These are phyloP conservation scores for Julus scanicus DNA, from an alignment of 2,888 invertebrate species.

Conservation along the genomic window DNA sequence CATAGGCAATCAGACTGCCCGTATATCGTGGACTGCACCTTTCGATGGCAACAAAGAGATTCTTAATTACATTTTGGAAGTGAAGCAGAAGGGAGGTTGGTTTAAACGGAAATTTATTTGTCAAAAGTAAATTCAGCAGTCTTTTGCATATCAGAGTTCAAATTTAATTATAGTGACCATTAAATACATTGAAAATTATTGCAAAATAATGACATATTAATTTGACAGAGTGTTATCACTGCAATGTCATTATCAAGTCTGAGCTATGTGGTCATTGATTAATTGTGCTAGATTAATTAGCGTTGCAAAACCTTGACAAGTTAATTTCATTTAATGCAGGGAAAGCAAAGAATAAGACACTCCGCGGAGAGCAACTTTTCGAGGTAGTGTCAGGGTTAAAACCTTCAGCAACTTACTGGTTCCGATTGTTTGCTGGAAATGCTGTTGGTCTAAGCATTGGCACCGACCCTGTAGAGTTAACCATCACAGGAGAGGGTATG, in stretches of 20 bases:
- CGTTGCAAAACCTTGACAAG: too few relatives aligned
- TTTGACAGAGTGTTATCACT: too few relatives aligned
- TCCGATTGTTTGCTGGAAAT: constrained; percentile 54
- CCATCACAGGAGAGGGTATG: constrained; percentile 55
- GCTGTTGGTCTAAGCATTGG: constrained; percentile 48
- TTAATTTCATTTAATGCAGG: background rate
- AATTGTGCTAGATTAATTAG: background rate
- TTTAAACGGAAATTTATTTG: background rate
- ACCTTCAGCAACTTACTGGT: constrained; percentile 53
- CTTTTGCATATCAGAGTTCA: too few relatives aligned
- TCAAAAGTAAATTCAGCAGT: too few relatives aligned
- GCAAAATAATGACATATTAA: too few relatives aligned
- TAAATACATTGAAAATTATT: too few relatives aligned
- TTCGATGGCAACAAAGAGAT: constrained; percentile 55
- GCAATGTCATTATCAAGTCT: too few relatives aligned
- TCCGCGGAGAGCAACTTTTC: constrained; percentile 37
- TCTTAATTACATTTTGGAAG: constrained; percentile 51
- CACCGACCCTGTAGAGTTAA: constrained; percentile 40
- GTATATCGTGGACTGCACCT: constrained; percentile 49
- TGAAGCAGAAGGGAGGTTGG: constrained; percentile 53
- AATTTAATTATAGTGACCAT: too few relatives aligned
- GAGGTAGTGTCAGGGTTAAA: background rate
- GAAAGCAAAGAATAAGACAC: constrained; percentile 38
- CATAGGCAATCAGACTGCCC: constrained; percentile 52
- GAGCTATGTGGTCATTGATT: too few relatives aligned